Conservation (phyloP, 1,140 invertebrate genomes). For the Drosophila fuyamai region DNA sequence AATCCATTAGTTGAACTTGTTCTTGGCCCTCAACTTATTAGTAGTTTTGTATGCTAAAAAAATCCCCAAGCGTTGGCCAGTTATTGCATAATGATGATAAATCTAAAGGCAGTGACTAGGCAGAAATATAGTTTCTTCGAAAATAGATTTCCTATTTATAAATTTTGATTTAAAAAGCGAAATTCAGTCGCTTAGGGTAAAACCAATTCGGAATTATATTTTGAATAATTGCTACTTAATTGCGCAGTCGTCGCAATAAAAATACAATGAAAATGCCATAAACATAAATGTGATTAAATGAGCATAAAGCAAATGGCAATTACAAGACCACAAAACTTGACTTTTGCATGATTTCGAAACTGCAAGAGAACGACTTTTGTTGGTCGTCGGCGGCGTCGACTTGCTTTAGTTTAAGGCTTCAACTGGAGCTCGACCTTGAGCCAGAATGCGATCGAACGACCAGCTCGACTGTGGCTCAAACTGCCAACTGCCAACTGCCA, state of each 20-base stretch:
- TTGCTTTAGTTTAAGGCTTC: constrained; percentile 60
- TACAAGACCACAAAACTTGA: constrained; percentile 60
- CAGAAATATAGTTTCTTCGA: constrained; percentile 25
- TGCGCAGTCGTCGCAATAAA: constrained; percentile 32
- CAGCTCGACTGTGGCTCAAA: background rate
- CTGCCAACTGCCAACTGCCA: constrained; percentile 1
- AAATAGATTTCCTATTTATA: constrained; percentile 5
- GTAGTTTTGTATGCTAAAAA: constrained; percentile 36
- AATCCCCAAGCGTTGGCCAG: constrained; percentile 28
- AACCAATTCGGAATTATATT: constrained; percentile 16
- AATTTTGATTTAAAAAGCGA: constrained; percentile 7
- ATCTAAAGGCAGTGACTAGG: constrained; percentile 39
- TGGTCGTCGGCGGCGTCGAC: constrained; percentile 32
- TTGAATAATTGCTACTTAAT: constrained; percentile 42
- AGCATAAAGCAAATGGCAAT: constrained; percentile 56
- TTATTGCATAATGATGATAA: constrained; percentile 60
- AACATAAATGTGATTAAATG: constrained; percentile 48
- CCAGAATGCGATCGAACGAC: constrained; percentile 42
- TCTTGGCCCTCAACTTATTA: constrained; percentile 21
- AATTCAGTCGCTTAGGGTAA: background rate
- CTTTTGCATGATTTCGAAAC: constrained; percentile 62
- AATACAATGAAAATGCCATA: constrained; percentile 42
- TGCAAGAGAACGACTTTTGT: constrained; percentile 51
- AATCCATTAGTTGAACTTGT: constrained; percentile 56
- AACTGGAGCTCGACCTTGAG: constrained; percentile 71